Evolutionary conservation across 2,113 vertebrate species (phyloP).

Genomic region (Oncorhynchus keta): DNA sequence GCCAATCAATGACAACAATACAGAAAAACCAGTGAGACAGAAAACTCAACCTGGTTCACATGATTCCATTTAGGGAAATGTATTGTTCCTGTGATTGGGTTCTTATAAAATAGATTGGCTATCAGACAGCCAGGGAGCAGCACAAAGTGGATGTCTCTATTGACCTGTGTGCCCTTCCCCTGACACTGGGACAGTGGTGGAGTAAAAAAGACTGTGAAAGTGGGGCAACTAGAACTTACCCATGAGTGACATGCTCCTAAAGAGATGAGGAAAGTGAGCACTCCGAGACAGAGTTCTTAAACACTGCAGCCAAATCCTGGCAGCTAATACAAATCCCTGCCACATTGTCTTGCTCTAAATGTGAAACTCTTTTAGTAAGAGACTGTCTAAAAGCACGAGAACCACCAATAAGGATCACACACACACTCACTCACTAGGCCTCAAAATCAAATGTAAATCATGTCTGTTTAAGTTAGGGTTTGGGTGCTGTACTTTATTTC

Average conservation of each 20-base stretch:
- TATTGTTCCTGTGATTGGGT: background rate
- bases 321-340: constrained; percentile 45
- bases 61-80: too few species aligned
- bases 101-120: background rate
- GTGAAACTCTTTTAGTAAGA: background rate
- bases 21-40: too few species aligned
- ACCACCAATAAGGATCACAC: too few species aligned
- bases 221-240: background rate
- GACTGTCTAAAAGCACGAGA: too few species aligned
- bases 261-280: constrained; percentile 43
- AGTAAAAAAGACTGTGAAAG: constrained; percentile 22
- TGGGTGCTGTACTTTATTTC: too few species aligned
- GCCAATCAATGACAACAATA: too few species aligned
- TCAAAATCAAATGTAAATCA: background rate
- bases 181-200: constrained; percentile 2
- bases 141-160: background rate
- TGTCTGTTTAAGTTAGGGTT: background rate
- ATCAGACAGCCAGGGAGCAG: background rate
- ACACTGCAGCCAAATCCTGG: constrained; percentile 31
- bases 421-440: background rate
- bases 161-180: background rate
- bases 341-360: constrained; percentile 48
- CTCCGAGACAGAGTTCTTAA: constrained; percentile 34
- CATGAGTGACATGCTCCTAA: constrained; percentile 21
- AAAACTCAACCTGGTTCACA: too few species aligned